Base-by-base conservation (phyloP, 2,113 vertebrate species). In the Perognathus longimembris region DNA sequence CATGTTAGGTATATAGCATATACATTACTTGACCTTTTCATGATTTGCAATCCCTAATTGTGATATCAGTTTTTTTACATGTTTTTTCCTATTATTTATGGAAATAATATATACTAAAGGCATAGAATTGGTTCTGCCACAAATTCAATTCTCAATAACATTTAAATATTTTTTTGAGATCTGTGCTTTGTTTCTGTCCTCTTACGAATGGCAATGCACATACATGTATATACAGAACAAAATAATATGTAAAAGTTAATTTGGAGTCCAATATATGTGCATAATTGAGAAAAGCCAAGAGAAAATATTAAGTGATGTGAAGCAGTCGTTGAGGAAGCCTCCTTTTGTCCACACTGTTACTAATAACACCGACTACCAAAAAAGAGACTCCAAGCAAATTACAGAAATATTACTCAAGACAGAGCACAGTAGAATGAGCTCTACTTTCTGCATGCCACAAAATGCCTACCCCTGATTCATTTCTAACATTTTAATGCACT, bases 231-330 rank as follows among this genome's bases (percentile, higher is more conserved):
- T 50, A 26, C 20, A n/a, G 32, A 26, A 50, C 26, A 7, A 64
- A 42, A 76, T 30, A 87, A 34, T 77, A 77, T 70, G 18, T 84
- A 82, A 88, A 94, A 64, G 59, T 71, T 71, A 83, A n/a, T 71
- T 77, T 17, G 36, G 84, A 57, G 10, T 8, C 6, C 18, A 77
- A 36, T 26, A 9, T 8, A 66, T 30, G 15, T n/a, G 7, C 34
- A 15, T 4, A 63, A 40, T 10, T 63, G 22, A 22, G 38, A 5
- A 42, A 82, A 77, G 11, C 45, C 77, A 28, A 36, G 20, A 21
- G 34, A 59, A 42, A 88, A 71, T 10, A 54, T 32, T 78, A 40
- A 76, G 24, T n/a, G 9, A 1, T 36, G 4, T 17, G 9, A 7
- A 57, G 5, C 1, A 5, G 36, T 66, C 40, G 42, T 38, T 24